Conservation (phyloP, 2,888 invertebrate genomes). For the Epirrita christyi region DNA sequence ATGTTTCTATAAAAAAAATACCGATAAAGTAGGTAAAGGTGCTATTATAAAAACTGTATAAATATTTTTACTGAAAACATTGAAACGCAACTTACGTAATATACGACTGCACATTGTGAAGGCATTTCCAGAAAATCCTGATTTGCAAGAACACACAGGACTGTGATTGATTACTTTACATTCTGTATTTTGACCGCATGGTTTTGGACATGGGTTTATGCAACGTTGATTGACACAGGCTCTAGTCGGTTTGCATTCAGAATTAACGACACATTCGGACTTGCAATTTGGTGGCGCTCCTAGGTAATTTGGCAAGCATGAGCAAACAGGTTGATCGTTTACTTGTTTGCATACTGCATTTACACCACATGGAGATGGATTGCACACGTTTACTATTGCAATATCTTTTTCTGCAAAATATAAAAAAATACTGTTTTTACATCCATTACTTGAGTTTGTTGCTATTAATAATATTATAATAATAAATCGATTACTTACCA, state of each 20-base stretch:
- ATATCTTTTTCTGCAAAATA: conserved; percentile 63
- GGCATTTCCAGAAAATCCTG: conserved; percentile 88
- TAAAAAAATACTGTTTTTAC: neutral
- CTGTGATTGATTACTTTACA: conserved; percentile 90
- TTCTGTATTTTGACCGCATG: conserved; percentile 87
- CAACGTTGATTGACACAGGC: conserved; percentile 89
- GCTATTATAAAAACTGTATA: neutral
- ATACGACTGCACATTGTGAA: conserved; percentile 86
- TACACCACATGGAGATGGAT: conserved; percentile 89
- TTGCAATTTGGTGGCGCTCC: conserved; percentile 87
- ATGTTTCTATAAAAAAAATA: conserved; percentile 54
- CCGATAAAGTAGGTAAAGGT: neutral
- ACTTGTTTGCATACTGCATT: conserved; percentile 90
- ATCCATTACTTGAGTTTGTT: neutral
- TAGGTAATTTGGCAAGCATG: conserved; percentile 87
- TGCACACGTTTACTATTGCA: conserved; percentile 85
- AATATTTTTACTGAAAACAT: neutral
- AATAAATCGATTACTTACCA: conserved; percentile 55
- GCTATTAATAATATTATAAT: neutral
- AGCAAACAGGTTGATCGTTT: conserved; percentile 89
- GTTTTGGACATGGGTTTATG: conserved; percentile 87
- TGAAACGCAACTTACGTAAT: conserved; percentile 77
- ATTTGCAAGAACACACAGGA: conserved; percentile 88
- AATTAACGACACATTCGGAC: conserved; percentile 87
- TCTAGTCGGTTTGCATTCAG: conserved; percentile 86